Evolutionary conservation across 2,888 invertebrate genomes (phyloP), one percentile per base, ranked within the genome.

Genomic region (Drosophila yooni): DNA sequence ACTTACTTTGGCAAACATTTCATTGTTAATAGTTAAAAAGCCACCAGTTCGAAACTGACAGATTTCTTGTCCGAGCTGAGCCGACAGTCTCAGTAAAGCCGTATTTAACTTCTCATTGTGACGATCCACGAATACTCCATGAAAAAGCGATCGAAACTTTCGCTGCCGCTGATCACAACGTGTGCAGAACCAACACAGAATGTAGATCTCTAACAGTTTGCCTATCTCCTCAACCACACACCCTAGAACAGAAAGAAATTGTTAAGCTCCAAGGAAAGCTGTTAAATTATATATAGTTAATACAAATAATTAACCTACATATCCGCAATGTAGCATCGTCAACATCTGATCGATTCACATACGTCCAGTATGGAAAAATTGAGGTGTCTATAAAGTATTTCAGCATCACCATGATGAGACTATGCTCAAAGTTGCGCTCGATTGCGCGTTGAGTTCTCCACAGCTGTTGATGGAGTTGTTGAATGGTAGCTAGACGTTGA

Each of bases 61-160:
- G 11, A 13, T 60, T 51, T 90, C 81, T 46, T 87, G 90, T 18
- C 74, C 71, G n/a, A 90, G 43, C 31, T 88, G 87, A 31, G 72
- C 51, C 1, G 79, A 74, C 4, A 83, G 72, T 18, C 70, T 50
- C 2, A 71, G 70, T 7, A 90, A 50, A 5, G 75, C 63, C 0
- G 48, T 57, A 52, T 73, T 80, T 8, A 87, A 59, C 10, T 62
- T 58, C 1, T 59, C 68, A 57, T 81, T 82, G 13, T 63, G 66
- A 3, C 83, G 84, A 62, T 72, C 67, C 2, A 38, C 31, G n/a
- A 60, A 27, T 4, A 78, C 18, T 1, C 52, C 66, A 56, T 74
- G 75, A 8, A 84, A 78, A 0, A 63, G 6, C 1, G 74, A 51
- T 8, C 77, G 68, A 27, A 83, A 53, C 36, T 68, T 25, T 3